Conservation (phyloP, 2,113 vertebrate species). For the Eira barbara region DNA sequence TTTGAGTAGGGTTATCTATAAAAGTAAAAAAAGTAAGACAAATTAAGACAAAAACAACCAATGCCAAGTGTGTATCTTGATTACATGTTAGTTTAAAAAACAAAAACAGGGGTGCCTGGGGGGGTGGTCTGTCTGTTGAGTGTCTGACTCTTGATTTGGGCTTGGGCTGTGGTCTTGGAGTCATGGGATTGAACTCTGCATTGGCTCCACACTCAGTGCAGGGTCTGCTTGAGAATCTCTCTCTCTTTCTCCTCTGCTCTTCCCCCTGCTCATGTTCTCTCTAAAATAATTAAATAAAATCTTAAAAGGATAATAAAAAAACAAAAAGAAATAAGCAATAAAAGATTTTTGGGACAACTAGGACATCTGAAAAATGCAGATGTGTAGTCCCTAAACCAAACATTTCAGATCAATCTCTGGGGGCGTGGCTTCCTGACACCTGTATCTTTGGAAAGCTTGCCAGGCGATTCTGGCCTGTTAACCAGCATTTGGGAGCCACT, state of each 20-base stretch:
- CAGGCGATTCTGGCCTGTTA: not conserved
- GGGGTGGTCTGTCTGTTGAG: not conserved
- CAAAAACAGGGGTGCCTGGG: not conserved
- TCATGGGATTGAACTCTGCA: not conserved
- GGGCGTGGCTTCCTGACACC: not conserved
- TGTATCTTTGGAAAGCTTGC: not conserved
- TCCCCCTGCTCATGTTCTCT: not conserved
- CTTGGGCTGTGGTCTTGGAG: not conserved
- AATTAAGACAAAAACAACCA: not conserved
- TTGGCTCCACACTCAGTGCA: not conserved
- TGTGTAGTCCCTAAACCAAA: not conserved
- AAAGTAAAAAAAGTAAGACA: not conserved
- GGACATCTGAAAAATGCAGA: not conserved
- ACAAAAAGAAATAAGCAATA: not conserved
- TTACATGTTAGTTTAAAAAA: not conserved
- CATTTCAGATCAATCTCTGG: not conserved
- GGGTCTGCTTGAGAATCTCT: not conserved
- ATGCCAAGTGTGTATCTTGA: not conserved
- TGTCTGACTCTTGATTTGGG: not conserved
- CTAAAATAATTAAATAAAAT: not conserved
- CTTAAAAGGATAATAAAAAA: not conserved
- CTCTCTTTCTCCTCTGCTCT: not conserved
- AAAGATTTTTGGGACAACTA: not conserved
- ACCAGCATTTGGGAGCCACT: not conserved
- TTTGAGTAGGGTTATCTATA: not conserved